phyloP scores from a whole-genome alignment of 2,113 vertebrate genomes.

The Pungitius pungitius region DNA sequence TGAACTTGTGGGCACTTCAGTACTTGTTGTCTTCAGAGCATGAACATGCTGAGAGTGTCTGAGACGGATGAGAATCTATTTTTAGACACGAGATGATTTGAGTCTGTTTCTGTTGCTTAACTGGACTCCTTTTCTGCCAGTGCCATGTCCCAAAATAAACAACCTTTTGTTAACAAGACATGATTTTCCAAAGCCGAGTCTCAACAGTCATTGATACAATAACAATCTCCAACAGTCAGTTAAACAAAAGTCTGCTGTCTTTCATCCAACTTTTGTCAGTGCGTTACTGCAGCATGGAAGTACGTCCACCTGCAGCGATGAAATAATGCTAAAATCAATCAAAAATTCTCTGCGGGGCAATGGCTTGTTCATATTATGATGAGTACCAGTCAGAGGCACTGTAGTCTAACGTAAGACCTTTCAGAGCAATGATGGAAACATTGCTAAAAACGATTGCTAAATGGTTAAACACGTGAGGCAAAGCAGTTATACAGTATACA shows the following conservation, averaged over 20 bases:
- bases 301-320: conserved; percentile 47
- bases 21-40: conserved; percentile 53
- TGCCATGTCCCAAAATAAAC: conserved; percentile 74
- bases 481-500: conserved; percentile 2
- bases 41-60: conserved; percentile 51
- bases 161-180: conserved; percentile 69
- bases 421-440: conserved; percentile 16
- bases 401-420: neutral
- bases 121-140: conserved; percentile 54
- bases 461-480: conserved; percentile 31
- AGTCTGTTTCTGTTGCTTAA: conserved; percentile 64
- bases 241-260: conserved; percentile 72
- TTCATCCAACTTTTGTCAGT: conserved; percentile 59
- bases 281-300: conserved; percentile 48
- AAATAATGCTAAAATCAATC: conserved; percentile 37
- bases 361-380: neutral
- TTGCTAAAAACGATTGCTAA: conserved; percentile 20
- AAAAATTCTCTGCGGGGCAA: neutral
- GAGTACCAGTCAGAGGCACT: neutral
- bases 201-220: conserved; percentile 74
- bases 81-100: conserved; percentile 71
- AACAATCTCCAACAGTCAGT: conserved; percentile 68
- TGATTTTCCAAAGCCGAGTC: conserved; percentile 68
- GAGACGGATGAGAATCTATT: conserved; percentile 72
- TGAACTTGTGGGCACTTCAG: conserved; percentile 40